phyloP scores from a whole-genome alignment of 2,888 invertebrate species.

The Colletes collaris region DNA sequence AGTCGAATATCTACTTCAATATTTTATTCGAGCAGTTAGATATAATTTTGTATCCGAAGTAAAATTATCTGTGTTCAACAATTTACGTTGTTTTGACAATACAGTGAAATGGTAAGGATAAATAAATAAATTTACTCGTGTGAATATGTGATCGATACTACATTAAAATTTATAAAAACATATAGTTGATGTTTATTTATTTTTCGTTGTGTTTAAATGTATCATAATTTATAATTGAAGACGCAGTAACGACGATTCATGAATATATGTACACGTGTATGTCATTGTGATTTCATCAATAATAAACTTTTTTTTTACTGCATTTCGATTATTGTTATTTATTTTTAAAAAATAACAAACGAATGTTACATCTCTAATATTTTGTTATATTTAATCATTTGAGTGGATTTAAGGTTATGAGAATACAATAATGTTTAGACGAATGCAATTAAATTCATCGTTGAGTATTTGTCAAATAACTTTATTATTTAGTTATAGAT shows the following conservation, averaged over 20 bases:
- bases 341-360: neutral
- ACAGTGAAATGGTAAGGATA: slow-evolving; percentile 57
- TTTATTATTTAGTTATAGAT: neutral
- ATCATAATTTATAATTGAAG: slow-evolving; percentile 6
- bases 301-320: neutral
- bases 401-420: slow-evolving; percentile 2
- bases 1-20: neutral
- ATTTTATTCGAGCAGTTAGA: slow-evolving; percentile 12
- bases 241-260: neutral
- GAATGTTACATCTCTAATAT: neutral
- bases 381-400: neutral
- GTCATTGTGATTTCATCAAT: slow-evolving; percentile 22
- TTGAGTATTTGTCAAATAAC: too few species aligned
- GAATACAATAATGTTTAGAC: slow-evolving; percentile 1
- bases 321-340: neutral
- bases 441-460: neutral
- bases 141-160: neutral
- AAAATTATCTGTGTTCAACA: slow-evolving; percentile 22
- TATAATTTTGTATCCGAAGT: slow-evolving; percentile 7
- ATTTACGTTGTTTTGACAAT: slow-evolving; percentile 40
- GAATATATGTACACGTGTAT: slow-evolving; percentile 17
- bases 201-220: neutral
- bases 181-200: neutral
- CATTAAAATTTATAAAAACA: neutral
- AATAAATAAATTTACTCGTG: neutral